Base-by-base conservation (phyloP, 2,888 invertebrate genomes). In the Xestia sexstrigata region DNA sequence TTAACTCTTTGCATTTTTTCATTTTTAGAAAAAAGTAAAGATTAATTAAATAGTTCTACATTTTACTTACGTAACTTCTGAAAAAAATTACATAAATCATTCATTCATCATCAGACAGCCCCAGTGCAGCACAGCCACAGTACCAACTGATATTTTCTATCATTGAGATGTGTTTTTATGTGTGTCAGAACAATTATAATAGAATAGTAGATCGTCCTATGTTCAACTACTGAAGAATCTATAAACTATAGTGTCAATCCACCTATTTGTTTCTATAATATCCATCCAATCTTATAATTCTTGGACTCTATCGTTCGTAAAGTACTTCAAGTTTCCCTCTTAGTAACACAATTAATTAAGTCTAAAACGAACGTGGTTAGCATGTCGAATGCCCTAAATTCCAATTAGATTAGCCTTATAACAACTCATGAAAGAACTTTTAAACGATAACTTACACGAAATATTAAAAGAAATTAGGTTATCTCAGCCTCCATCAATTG, bases 361-460 rank as follows among this genome's bases (percentile, higher is more conserved):
- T 20, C 47, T 30, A 49, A 67, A 76, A 62, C 30, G 42, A 67
- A 77, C 67, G 13, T 45, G 35, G 26, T 77, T 68, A 71, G 55
- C 75, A 76, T 70, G 74, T 77, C 20, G 23, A 86, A 68, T 68
- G 73, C 45, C 63, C 76, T 65, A 76, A 79, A 83, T 74, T 39
- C n/a, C 52, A n/a, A 70, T 76, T 68, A 79, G 67, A 70, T 86
- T 69, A 69, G 66, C 62, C 49, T 73, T 70, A 17, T 60, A 49
- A 71, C 65, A 69, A 47, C 60, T 70, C 71, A 52, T 77, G 67
- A 80, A 72, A 83, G 55, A 70, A 78, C 55, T 68, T 70, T 30
- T 47, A 15, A 62, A 65, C 80, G 84, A 80, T 84, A 72, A 68
- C 69, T 67, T 20, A 78, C 85, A 85, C 78, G 87, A 70, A 72